Evolutionary conservation across 2,888 invertebrate genomes (phyloP), one percentile per base, ranked within the genome.

Genomic region (Cephus rjabovi): DNA sequence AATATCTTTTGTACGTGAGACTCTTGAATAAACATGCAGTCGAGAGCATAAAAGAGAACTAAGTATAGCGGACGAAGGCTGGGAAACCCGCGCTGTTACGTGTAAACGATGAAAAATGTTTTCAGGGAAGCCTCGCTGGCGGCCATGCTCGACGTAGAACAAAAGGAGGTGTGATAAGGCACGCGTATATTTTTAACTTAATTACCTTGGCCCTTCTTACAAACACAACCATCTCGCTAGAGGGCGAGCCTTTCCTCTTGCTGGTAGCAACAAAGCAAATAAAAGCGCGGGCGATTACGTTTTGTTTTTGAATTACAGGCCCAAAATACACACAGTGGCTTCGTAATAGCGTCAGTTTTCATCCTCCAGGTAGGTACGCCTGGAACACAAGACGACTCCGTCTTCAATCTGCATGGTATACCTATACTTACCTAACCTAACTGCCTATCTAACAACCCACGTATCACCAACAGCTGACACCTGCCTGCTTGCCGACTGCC

Each of bases 21-120:
- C 88, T 90, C 89, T 88, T 91, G 90, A 90, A 91, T 91, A 90
- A 91, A 91, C 91, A 90, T 90, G 89, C 87, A 86, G 84, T 83
- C 69, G 77, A 76, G 81, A 82, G 86, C 83, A 85, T 84, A 83
- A 86, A 84, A 86, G 83, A 85, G 82, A 80, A 83, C 82, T 81
- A 82, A 85, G 83, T 82, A 81, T 81, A 75, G 73, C 75, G 76
- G 71, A 76, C 70, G 75, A 73, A 34, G 33, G 69, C 69, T 56
- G 69, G 80, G 77, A 83, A 81, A 82, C 79, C 81, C 82, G 31
- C 82, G 80, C 85, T 83, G 87, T 87, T 88, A 87, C 84, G 83
- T 81, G 86, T 86, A 89, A 90, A 90, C 87, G 90, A 90, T 90
- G 89, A 90, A 90, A 89, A 89, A 90, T 90, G 87, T 85, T 85